Conservation (phyloP, 2,113 vertebrate species). For the Numida meleagris region DNA sequence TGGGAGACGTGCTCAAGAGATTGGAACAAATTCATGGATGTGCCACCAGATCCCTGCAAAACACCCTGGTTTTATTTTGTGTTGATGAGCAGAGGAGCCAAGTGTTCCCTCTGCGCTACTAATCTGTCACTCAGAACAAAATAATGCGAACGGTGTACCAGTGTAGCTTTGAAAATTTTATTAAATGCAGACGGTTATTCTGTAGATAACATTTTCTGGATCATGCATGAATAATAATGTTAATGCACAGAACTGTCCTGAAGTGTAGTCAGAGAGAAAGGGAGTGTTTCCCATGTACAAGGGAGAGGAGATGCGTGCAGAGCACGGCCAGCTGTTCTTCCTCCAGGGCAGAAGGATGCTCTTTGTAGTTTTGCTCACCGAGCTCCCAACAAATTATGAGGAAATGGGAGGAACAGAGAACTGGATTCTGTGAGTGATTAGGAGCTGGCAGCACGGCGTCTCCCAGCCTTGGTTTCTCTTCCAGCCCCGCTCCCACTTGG, state of each 20-base stretch:
- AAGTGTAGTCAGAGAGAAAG: neutral
- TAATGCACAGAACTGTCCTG: neutral
- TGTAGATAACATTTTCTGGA: neutral
- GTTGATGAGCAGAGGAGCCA: neutral
- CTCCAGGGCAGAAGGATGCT: neutral
- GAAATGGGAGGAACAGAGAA: neutral
- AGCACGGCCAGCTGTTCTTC: neutral
- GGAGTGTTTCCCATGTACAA: fast-evolving
- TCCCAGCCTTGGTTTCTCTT: neutral
- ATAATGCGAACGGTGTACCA: neutral
- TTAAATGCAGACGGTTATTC: neutral
- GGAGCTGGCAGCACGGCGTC: neutral
- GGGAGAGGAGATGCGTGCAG: fast-evolving
- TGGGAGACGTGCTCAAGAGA: neutral
- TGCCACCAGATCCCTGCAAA: neutral
- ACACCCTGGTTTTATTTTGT: neutral
- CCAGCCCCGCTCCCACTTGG: neutral
- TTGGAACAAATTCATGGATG: conserved; percentile 32
- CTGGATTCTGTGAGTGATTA: neutral
- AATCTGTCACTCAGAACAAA: neutral
- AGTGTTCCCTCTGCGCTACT: neutral
- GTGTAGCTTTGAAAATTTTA: neutral
- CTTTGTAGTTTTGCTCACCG: neutral
- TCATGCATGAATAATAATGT: neutral
- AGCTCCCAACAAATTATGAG: neutral